Evolutionary conservation across 2,888 invertebrate genomes (phyloP), one percentile per base, ranked within the genome.

Genomic region (Hyalella azteca): DNA sequence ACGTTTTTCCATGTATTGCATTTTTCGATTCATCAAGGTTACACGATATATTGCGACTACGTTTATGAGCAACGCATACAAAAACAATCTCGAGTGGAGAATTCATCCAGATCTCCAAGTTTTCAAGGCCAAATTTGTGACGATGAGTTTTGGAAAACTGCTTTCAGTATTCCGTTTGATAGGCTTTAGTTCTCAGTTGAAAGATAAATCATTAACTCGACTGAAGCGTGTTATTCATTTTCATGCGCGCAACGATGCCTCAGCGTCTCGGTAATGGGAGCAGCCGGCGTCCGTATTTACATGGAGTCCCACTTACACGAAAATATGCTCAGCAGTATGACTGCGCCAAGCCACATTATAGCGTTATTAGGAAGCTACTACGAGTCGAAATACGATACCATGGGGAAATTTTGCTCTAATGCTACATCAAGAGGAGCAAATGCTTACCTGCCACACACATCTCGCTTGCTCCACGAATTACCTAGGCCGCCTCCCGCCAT

Each of bases 351-450:
- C 66, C 66, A 66, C 66, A 66, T 66, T 66, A 66, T 66, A 66
- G 66, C 66, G 66, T 66, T 66, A 66, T 66, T 66, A 66, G 66
- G 66, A 66, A 66, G 66, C 66, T 66, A 66, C 66, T 66, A 66
- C 66, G 66, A 39, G 66, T 66, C 66, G 66, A 66, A 66, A 66
- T 66, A 66, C 66, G 66, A 66, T 66, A 66, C 66, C 66, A 66
- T 66, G 36, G 66, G 66, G 66, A 66, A 66, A 66, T 66, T 66
- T 66, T 36, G 66, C 66, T 39, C 66, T 66, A 66, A 66, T 66
- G 66, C 66, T 66, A 36, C 66, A 66, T 66, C 66, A 66, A 32
- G 66, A 36, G 36, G 66, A 66, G 66, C 66, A 66, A 66, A 66
- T 66, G 66, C 36, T 66, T 66, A 66, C 66, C 66, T 66, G 66